These are phyloP conservation scores for Drosophila elegans DNA, from an alignment of 1,140 invertebrate genomes.

Conservation along the genomic window DNA sequence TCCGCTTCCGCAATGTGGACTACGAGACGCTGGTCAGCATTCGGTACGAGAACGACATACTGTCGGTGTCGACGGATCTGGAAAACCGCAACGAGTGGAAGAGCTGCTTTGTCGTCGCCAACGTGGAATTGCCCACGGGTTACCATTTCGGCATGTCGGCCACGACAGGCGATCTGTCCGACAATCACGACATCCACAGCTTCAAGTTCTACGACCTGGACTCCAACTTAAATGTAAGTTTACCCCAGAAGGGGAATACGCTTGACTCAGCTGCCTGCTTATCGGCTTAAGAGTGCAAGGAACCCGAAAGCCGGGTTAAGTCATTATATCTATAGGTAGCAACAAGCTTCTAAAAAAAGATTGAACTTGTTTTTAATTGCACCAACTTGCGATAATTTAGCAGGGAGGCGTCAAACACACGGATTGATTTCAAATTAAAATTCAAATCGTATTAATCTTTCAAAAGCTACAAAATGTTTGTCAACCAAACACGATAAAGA, in stretches of 20 bases:
- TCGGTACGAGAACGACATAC: slow-evolving; percentile 94
- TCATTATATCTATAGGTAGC: background rate
- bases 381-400: slow-evolving; percentile 1
- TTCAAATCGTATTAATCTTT: slow-evolving; percentile 6
- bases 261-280: background rate
- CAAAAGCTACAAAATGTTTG: background rate
- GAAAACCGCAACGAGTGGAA: slow-evolving; percentile 97
- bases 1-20: slow-evolving; percentile 96
- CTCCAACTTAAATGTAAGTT: slow-evolving; percentile 88
- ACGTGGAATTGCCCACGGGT: slow-evolving; percentile 96
- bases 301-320: slow-evolving; percentile 1
- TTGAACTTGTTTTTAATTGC: slow-evolving; percentile 6
- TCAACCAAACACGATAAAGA: background rate
- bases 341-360: background rate
- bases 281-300: slow-evolving; percentile 7
- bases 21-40: slow-evolving; percentile 96
- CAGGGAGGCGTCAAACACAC: background rate
- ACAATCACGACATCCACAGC: slow-evolving; percentile 98
- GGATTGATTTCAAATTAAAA: background rate
- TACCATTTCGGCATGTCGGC: slow-evolving; percentile 98
- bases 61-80: slow-evolving; percentile 96
- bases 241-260: background rate
- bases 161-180: slow-evolving; percentile 97
- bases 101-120: slow-evolving; percentile 95
- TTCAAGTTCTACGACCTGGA: slow-evolving; percentile 96